Percentiles rank a stretch among this genome's conserved stretches.
These are phyloP conservation scores for Neelides sp. DNA, from an alignment of 1,140 invertebrate species.

Conservation along the genomic window DNA sequence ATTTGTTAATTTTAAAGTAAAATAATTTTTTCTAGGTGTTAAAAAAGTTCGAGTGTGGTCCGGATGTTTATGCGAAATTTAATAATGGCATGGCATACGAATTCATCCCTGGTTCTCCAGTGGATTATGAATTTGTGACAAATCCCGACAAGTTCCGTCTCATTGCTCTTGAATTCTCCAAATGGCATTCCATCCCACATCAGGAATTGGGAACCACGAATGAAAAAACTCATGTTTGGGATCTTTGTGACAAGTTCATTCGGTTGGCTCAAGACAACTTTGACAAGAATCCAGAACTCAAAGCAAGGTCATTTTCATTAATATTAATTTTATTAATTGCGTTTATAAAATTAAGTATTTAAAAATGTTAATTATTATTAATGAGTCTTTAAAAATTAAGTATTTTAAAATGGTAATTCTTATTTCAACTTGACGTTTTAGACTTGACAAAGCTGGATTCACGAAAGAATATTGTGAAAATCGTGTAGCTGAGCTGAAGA, in stretches of 20 bases:
- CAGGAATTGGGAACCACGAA: slow-evolving; percentile 22
- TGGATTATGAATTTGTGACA: slow-evolving; percentile 56
- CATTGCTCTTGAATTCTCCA: slow-evolving; percentile 64
- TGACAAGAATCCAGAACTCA: not conserved
- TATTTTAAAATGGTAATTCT: too few relatives aligned
- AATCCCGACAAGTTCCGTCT: slow-evolving; percentile 55
- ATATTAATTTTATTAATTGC: slow-evolving; percentile 6
- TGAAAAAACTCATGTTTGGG: slow-evolving; percentile 51
- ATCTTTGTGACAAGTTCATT: slow-evolving; percentile 59
- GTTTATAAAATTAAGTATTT: too few relatives aligned
- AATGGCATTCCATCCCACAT: slow-evolving; percentile 53
- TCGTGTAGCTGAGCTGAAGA: slow-evolving; percentile 34
- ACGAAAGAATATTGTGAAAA: too few relatives aligned
- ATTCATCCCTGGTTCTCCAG: slow-evolving; percentile 68
- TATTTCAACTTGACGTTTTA: too few relatives aligned
- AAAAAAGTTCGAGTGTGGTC: slow-evolving; percentile 66
- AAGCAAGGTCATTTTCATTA: slow-evolving; percentile 5
- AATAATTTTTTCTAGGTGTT: slow-evolving; percentile 60
- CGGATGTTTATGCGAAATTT: slow-evolving; percentile 78
- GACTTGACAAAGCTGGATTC: slow-evolving; percentile 46
- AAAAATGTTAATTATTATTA: not conserved
- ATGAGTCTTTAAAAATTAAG: too few relatives aligned
- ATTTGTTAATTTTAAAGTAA: slow-evolving; percentile 1
- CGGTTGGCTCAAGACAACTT: slow-evolving; percentile 44
- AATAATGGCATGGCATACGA: slow-evolving; percentile 88